Percentiles rank a stretch among this genome's conserved stretches.
Evolutionary conservation across 2,797 vertebrate species (phyloP).

Genomic region (Tenualosa thibaudeaui): DNA sequence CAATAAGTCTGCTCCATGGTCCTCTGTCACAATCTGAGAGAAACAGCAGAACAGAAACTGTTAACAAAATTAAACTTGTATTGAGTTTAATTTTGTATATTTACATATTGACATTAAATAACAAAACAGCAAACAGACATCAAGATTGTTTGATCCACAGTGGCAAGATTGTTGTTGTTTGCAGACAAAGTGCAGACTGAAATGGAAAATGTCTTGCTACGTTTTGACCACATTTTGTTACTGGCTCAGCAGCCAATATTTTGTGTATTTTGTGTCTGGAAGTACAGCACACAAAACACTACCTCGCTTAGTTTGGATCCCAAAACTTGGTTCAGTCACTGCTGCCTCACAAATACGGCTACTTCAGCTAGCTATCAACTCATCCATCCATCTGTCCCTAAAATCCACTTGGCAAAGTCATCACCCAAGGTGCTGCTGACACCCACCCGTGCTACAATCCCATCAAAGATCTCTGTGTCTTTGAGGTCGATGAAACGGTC

Average conservation of each 20-base stretch:
- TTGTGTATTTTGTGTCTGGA: background rate
- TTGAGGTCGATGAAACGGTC: conserved; percentile 76
- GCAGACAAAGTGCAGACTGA: background rate
- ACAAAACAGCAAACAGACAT: background rate
- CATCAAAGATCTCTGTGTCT: conserved; percentile 76
- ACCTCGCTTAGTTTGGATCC: background rate
- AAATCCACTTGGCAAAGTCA: too few species aligned
- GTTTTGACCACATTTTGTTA: background rate
- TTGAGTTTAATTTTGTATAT: background rate
- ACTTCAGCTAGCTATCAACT: background rate
- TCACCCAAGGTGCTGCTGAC: background rate
- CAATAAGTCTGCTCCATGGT: conserved; percentile 69
- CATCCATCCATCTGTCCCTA: background rate
- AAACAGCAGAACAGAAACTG: too few species aligned
- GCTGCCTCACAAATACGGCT: background rate
- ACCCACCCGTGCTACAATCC: conserved; percentile 70
- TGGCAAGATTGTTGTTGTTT: too few species aligned
- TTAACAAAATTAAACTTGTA: too few species aligned
- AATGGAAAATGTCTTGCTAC: background rate
- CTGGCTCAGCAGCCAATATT: background rate
- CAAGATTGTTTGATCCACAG: too few species aligned
- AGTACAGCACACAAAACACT: background rate
- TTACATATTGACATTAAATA: background rate
- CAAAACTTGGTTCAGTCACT: too few species aligned
- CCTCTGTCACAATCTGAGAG: conserved; percentile 70